A percentile compares a stretch with the other conserved stretches of the same genome.
Evolutionary conservation across 1,140 invertebrate genomes (phyloP).

Genomic region (Heliconius nattereri): DNA sequence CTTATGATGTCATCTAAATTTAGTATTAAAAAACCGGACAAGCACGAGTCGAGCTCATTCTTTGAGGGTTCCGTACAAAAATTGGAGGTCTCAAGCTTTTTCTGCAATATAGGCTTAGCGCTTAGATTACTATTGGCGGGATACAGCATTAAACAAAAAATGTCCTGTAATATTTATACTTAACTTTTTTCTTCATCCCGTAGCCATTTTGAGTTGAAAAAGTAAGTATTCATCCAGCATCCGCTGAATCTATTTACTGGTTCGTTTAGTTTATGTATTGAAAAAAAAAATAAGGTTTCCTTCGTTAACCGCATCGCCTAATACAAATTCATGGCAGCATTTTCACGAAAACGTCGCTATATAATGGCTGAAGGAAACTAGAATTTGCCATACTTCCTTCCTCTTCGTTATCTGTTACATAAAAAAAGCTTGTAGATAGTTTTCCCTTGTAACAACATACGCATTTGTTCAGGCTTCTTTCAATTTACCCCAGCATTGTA

Average conservation of each 20-base stretch:
- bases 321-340: conserved; percentile 30
- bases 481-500: background rate
- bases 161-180: background rate
- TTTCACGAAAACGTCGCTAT: conserved; percentile 25
- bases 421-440: conserved; percentile 22
- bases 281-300: conserved; percentile 9
- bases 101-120: no score
- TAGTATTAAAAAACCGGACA: no score
- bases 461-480: conserved; percentile 12
- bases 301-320: conserved; percentile 23
- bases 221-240: background rate
- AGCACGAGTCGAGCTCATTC: no score
- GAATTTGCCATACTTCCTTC: conserved; percentile 27
- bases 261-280: conserved; percentile 25
- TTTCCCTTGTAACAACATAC: conserved; percentile 23
- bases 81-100: no score
- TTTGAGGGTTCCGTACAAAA: no score
- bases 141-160: no score
- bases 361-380: conserved; percentile 17
- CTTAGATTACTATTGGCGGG: no score
- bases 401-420: conserved; percentile 20
- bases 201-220: background rate
- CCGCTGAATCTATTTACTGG: background rate
- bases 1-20: no score
- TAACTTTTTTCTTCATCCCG: background rate